Base-by-base conservation (phyloP, 2,888 invertebrate species). In the Cantharis rustica region DNA sequence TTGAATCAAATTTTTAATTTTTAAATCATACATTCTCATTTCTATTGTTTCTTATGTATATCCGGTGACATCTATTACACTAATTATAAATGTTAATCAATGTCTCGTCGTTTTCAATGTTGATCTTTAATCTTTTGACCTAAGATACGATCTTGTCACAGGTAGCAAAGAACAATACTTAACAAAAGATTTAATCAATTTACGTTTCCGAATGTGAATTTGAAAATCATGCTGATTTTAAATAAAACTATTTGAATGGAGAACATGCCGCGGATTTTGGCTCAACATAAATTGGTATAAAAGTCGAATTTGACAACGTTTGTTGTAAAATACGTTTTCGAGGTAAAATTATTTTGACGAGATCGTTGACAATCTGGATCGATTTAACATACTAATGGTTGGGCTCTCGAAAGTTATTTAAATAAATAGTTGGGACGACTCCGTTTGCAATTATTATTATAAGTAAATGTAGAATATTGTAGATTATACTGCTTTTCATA, bases 71-170 rank as follows among this genome's bases (percentile, higher is more conserved):
- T 82, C 83, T 81, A 81, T 81, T 79, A 74, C 79, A 77, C 78
- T 81, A 82, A 85, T 85, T 85, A 85, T 83, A 84, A 84, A 84
- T 85, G 83, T 79, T 84, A 84, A 85, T 84, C 80, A 80, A 79
- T 79, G 80, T 75, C 80, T 71, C 69, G 71, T 74, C 62, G 79
- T 75, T 79, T 79, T 79, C 72, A 79, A 79, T 79, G 72, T 71
- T 72, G 86, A 86, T 86, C 86, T 86, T 86, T 86, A 86, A 86
- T 85, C 86, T 85, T 84, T 86, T 86, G 86, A 86, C 86, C 86
- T 80, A 79, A 76, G 79, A 75, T 79, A 69, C 16, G 72, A 78
- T 80, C 79, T 79, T 74, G 73, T 70, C 75, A 62, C 72, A 66
- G 69, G 79, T 77, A 79, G 80, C 79, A 80, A 72, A 77, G 63